Evolutionary conservation across 2,797 vertebrate species (phyloP).

Genomic region (Hipposideros larvatus): DNA sequence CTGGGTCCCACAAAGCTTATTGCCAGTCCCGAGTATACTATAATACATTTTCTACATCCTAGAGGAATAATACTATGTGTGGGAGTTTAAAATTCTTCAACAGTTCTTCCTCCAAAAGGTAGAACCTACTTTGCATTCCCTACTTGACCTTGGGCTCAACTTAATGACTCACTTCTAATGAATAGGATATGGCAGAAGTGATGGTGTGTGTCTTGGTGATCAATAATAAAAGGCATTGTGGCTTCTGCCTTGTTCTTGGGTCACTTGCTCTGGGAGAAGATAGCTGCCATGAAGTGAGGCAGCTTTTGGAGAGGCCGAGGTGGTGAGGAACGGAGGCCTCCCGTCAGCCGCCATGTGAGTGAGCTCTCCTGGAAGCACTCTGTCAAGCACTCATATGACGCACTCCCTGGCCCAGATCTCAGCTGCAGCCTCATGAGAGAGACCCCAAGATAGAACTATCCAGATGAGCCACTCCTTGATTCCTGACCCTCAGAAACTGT

Average conservation of each 20-base stretch:
- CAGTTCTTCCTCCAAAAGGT: neutral
- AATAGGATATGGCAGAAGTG: neutral
- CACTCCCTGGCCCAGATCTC: neutral
- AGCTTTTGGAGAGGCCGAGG: neutral
- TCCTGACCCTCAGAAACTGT: neutral
- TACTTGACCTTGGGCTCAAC: neutral
- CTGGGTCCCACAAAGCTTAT: neutral
- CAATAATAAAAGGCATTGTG: neutral
- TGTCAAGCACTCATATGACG: neutral
- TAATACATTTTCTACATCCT: neutral
- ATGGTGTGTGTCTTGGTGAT: neutral
- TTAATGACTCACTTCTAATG: neutral
- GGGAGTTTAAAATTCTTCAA: neutral
- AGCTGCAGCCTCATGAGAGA: neutral
- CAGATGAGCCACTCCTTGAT: neutral
- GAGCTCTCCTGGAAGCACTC: neutral
- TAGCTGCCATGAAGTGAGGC: neutral
- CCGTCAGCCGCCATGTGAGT: neutral
- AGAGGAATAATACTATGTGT: neutral
- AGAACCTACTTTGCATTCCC: neutral
- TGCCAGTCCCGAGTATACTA: neutral
- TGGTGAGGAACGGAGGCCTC: neutral
- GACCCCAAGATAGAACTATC: neutral
- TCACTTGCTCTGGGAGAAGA: conserved; percentile 15
- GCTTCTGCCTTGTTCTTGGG: neutral